These are phyloP conservation scores for Heliconius erato DNA, from an alignment of 2,888 invertebrate genomes.

Conservation along the genomic window DNA sequence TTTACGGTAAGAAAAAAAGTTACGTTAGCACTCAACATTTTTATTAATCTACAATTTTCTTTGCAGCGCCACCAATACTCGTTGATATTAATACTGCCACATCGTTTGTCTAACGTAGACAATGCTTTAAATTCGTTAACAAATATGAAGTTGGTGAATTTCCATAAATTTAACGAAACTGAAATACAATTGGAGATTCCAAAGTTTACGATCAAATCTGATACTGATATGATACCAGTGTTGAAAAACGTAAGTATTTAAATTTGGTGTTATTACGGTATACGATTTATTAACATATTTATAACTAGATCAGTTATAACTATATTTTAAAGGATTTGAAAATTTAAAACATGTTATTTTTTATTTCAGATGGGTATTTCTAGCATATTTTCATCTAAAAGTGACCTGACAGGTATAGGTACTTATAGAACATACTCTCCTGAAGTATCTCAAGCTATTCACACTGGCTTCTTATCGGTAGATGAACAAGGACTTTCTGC, in stretches of 20 bases:
- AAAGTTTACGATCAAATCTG: conserved; percentile 75
- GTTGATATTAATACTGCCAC: conserved; percentile 79
- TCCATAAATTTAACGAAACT: conserved; percentile 59
- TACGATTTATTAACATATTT: background rate
- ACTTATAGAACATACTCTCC: conserved; percentile 60
- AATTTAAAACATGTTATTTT: conserved; percentile 1
- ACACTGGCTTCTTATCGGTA: conserved; percentile 81
- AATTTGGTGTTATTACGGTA: background rate
- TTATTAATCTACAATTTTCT: background rate
- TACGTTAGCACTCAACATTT: background rate
- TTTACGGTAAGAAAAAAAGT: background rate
- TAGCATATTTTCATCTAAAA: conserved; percentile 70
- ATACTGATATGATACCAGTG: conserved; percentile 68
- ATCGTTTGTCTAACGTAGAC: conserved; percentile 61
- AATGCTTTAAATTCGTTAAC: conserved; percentile 61
- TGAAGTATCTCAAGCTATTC: conserved; percentile 77
- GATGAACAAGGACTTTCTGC: conserved; percentile 84
- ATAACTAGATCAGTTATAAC: too few species aligned
- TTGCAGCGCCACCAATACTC: conserved; percentile 80
- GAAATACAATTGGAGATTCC: conserved; percentile 75
- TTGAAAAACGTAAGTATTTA: conserved; percentile 68
- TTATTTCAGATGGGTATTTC: conserved; percentile 78
- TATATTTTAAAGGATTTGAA: background rate
- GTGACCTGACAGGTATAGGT: conserved; percentile 73
- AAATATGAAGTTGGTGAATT: conserved; percentile 64